Evolutionary conservation across 2,113 vertebrate species (phyloP).

Genomic region (Vidua chalybeata): DNA sequence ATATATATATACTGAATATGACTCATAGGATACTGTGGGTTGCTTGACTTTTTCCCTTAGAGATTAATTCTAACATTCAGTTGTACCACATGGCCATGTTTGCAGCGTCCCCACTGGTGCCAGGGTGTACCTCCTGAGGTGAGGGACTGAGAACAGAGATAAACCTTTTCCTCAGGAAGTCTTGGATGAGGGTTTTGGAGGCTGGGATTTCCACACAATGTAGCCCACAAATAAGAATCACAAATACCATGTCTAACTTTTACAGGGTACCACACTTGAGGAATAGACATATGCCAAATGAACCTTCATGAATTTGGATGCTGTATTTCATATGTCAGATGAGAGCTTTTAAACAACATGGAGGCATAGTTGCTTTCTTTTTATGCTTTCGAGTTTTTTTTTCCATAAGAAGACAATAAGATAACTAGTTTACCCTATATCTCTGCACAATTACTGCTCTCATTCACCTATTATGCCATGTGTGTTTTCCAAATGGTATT

Average conservation of each 20-base stretch:
- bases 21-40: neutral
- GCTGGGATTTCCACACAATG: neutral
- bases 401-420: neutral
- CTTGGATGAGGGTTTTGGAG: neutral
- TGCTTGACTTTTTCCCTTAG: neutral
- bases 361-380: neutral
- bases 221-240: neutral
- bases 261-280: neutral
- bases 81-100: neutral
- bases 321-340: neutral
- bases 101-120: neutral
- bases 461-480: neutral
- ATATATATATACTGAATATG: neutral
- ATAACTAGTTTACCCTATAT: neutral
- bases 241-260: neutral
- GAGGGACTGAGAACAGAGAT: neutral
- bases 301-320: neutral
- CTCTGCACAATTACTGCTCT: neutral
- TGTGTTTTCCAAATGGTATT: neutral
- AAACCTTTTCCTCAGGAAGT: neutral
- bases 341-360: neutral
- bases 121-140: neutral
- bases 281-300: neutral
- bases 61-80: neutral
- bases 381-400: fast-evolving